phyloP scores from a whole-genome alignment of 2,113 vertebrate species.

The Mungos mungo region DNA sequence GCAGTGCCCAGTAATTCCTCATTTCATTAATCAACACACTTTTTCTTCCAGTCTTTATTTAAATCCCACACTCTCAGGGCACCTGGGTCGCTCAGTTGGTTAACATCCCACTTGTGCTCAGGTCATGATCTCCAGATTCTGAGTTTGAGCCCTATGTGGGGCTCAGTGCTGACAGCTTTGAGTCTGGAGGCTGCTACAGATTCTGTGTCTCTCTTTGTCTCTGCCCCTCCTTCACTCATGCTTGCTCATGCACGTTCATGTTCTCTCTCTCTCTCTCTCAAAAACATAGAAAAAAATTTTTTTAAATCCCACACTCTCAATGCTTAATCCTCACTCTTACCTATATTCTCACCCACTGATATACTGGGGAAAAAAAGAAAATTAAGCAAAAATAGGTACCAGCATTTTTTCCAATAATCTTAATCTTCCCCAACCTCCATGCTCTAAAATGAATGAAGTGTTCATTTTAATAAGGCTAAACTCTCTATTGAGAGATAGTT shows the following conservation, averaged over 20 bases:
- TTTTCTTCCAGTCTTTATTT: neutral
- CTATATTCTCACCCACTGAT: neutral
- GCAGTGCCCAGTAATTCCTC: neutral
- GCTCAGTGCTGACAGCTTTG: no score
- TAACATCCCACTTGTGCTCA: no score
- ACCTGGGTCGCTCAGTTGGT: no score
- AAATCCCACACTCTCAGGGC: neutral
- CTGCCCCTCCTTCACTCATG: no score
- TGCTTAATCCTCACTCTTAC: neutral
- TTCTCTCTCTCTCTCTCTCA: no score
- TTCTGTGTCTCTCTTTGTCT: no score
- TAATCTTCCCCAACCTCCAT: neutral
- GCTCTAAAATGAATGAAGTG: neutral
- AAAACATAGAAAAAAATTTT: no score
- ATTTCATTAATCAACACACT: neutral
- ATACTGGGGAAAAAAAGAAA: neutral
- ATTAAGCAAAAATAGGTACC: neutral
- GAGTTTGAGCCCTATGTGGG: no score
- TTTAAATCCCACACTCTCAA: neutral
- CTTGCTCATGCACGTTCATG: no score
- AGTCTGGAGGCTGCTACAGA: no score
- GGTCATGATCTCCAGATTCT: no score
- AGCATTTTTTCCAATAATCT: neutral
- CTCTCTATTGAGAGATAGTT: neutral
- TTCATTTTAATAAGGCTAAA: neutral